phyloP scores from a whole-genome alignment of 2,113 vertebrate species.

The Xiphias gladius region DNA sequence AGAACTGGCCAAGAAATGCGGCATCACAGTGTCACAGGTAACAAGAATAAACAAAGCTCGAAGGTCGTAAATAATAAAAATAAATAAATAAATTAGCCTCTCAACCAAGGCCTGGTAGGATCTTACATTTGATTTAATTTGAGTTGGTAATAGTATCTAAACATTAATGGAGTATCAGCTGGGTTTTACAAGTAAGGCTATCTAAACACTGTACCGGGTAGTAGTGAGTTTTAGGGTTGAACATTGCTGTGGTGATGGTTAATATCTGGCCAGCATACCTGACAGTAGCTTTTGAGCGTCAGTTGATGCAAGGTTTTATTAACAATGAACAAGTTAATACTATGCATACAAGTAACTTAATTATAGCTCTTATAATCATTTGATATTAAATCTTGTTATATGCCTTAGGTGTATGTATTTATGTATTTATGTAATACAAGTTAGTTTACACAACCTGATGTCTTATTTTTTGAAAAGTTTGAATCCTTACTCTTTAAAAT shows the following conservation, averaged over 20 bases:
- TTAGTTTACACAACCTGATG: not conserved
- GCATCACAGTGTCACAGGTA: constrained; percentile 92
- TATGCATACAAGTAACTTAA: not conserved
- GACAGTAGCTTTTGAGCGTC: not conserved
- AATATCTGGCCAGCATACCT: too few species aligned
- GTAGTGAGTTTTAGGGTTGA: not conserved
- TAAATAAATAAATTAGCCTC: too few species aligned
- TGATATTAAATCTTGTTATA: not conserved
- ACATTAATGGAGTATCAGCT: not conserved
- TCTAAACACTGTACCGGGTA: not conserved
- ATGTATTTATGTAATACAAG: not conserved
- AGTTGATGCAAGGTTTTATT: not conserved
- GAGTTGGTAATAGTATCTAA: not conserved
- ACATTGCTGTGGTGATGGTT: not conserved
- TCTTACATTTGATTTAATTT: not conserved
- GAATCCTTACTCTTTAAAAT: not conserved
- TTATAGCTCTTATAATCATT: not conserved
- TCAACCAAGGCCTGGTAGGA: too few species aligned
- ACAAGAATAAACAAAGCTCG: not conserved
- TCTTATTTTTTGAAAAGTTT: not conserved
- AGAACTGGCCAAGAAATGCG: constrained; percentile 99
- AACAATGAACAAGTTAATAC: not conserved
- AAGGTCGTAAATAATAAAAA: not conserved
- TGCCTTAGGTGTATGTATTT: not conserved
- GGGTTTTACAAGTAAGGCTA: too few species aligned